Conservation (phyloP, 2,888 invertebrate species). For the Melolontha melolontha region DNA sequence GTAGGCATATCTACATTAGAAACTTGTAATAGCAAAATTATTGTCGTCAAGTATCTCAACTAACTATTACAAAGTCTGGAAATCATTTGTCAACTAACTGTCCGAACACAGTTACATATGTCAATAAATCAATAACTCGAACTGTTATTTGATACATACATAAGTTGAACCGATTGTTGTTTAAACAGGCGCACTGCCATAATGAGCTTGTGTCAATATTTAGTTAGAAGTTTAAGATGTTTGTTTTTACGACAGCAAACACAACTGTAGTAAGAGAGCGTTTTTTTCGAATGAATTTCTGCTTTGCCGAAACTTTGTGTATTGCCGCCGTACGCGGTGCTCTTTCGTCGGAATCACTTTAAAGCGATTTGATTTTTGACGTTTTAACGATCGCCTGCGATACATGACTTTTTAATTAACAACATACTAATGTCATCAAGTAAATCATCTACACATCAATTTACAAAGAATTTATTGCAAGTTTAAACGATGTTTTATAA, state of each 20-base stretch:
- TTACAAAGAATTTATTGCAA: conserved; percentile 14
- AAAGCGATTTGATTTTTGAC: conserved; percentile 30
- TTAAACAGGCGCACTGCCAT: conserved; percentile 53
- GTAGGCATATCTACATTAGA: too few relatives aligned
- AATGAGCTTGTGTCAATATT: conserved; percentile 54
- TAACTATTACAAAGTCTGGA: not conserved
- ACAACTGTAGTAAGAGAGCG: conserved; percentile 28
- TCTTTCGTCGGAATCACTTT: too few relatives aligned
- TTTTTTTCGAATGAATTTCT: conserved; percentile 29
- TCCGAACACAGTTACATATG: conserved; percentile 37
- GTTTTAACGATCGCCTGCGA: conserved; percentile 28
- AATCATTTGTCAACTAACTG: conserved; percentile 17
- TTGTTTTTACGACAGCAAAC: conserved; percentile 43
- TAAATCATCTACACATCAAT: conserved; percentile 15
- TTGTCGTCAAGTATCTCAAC: too few relatives aligned
- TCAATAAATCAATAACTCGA: conserved; percentile 52
- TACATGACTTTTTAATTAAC: conserved; percentile 37
- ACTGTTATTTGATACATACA: conserved; percentile 49
- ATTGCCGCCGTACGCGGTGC: conserved; percentile 12
- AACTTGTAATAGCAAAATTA: too few relatives aligned
- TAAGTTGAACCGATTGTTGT: conserved; percentile 54
- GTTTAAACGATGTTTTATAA: conserved; percentile 31
- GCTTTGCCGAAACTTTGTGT: conserved; percentile 19
- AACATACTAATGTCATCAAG: conserved; percentile 25
- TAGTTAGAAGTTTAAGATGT: conserved; percentile 54